These are phyloP conservation scores for Mylabris sibirica DNA, from an alignment of 2,888 invertebrate genomes.

Conservation along the genomic window DNA sequence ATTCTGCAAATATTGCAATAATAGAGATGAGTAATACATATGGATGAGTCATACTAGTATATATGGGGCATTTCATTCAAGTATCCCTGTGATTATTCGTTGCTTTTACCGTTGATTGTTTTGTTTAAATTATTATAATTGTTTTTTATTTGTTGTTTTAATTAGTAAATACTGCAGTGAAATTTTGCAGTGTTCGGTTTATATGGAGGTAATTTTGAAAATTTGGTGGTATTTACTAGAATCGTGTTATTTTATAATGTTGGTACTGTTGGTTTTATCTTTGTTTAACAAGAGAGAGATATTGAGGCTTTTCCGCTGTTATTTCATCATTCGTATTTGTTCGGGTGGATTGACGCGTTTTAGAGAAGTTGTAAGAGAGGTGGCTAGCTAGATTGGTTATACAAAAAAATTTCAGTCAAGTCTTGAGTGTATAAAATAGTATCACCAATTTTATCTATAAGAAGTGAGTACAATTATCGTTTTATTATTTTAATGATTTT, in stretches of 20 bases:
- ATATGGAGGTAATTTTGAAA: not conserved
- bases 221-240: not conserved
- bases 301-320: constrained; percentile 1
- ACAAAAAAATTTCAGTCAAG: not conserved
- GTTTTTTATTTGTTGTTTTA: not conserved
- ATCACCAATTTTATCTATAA: not conserved
- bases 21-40: not conserved
- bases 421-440: not conserved
- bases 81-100: no score
- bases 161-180: constrained; percentile 1
- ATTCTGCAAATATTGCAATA: not conserved
- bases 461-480: not conserved
- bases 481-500: not conserved
- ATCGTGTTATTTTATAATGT: not conserved
- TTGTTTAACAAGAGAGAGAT: constrained; percentile 11
- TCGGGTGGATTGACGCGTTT: constrained; percentile 15
- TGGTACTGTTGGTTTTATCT: not conserved
- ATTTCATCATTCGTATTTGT: constrained; percentile 15
- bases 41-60: not conserved
- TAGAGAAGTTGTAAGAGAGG: not conserved
- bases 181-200: not conserved
- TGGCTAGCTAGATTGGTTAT: not conserved
- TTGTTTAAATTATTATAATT: not conserved
- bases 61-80: not conserved
- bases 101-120: not conserved